These are phyloP conservation scores for Nycticorax nycticorax DNA, from an alignment of 2,113 vertebrate genomes.

Conservation along the genomic window DNA sequence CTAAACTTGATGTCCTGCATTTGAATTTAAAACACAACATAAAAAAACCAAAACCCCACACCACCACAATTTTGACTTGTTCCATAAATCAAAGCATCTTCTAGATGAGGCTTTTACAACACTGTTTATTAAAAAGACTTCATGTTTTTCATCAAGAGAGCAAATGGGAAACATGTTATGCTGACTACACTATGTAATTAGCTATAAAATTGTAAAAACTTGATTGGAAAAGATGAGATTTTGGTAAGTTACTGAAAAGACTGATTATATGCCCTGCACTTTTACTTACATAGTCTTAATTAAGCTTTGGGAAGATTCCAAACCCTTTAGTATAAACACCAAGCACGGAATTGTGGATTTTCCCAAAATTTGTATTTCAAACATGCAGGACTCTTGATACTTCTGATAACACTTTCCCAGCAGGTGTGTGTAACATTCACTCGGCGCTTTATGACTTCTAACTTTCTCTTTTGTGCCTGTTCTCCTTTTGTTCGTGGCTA, in stretches of 20 bases:
- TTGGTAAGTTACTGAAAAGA: not conserved
- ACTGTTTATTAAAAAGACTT: not conserved
- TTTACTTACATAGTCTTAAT: not conserved
- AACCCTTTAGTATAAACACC: not conserved
- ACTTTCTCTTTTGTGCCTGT: slow-evolving; percentile 68
- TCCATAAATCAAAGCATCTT: not conserved
- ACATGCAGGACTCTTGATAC: not conserved
- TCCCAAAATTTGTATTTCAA: not conserved
- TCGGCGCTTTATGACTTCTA: slow-evolving; percentile 7
- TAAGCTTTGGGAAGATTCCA: not conserved
- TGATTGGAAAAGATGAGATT: not conserved
- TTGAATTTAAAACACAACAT: not conserved
- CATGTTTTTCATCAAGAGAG: not conserved
- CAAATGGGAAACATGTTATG: not conserved
- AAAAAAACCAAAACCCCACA: not conserved
- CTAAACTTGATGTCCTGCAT: not conserved
- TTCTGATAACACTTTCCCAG: not conserved
- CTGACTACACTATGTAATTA: not conserved
- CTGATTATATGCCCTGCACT: not conserved
- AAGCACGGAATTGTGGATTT: fast-evolving
- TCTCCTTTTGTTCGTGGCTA: slow-evolving; percentile 68
- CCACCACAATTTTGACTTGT: not conserved
- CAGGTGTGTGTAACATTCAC: not conserved
- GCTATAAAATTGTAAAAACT: not conserved
- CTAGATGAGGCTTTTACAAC: not conserved